Conservation (phyloP, 2,113 vertebrate species). For the Atherinomorus stipes region DNA sequence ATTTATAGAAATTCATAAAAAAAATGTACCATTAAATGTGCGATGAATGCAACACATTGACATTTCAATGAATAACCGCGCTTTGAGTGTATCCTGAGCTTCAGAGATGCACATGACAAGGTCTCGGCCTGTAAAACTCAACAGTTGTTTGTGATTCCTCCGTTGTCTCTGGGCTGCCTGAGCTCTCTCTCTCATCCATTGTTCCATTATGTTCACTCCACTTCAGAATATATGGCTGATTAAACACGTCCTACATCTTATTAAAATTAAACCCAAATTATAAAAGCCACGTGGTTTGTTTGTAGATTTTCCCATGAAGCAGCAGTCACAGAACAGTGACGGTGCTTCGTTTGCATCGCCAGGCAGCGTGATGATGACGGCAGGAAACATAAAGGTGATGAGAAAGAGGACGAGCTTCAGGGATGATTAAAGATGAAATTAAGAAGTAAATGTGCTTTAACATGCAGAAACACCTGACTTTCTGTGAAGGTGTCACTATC, state of each 20-base stretch:
- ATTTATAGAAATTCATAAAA: too few relatives aligned
- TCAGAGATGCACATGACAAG: too few relatives aligned
- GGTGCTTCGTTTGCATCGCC: neutral
- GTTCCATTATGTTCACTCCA: constrained; percentile 1
- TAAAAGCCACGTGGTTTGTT: constrained; percentile 20
- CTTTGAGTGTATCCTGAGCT: too few relatives aligned
- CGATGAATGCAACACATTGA: too few relatives aligned
- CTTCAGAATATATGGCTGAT: constrained; percentile 6
- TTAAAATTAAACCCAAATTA: constrained; percentile 25
- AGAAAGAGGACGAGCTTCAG: neutral
- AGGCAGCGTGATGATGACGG: neutral
- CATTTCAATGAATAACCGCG: too few relatives aligned
- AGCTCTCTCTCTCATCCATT: neutral
- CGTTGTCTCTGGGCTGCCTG: too few relatives aligned
- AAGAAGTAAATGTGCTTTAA: constrained; percentile 8
- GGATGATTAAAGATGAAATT: neutral
- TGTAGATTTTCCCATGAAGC: neutral
- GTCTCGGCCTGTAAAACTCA: too few relatives aligned
- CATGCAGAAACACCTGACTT: neutral
- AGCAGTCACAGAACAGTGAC: neutral
- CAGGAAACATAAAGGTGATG: neutral
- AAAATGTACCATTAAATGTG: too few relatives aligned
- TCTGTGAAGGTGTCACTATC: too few relatives aligned
- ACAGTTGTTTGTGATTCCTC: too few relatives aligned
- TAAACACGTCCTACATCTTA: constrained; percentile 13